These are phyloP conservation scores for Dreissena polymorpha DNA, from an alignment of 1,140 invertebrate genomes.

Conservation along the genomic window DNA sequence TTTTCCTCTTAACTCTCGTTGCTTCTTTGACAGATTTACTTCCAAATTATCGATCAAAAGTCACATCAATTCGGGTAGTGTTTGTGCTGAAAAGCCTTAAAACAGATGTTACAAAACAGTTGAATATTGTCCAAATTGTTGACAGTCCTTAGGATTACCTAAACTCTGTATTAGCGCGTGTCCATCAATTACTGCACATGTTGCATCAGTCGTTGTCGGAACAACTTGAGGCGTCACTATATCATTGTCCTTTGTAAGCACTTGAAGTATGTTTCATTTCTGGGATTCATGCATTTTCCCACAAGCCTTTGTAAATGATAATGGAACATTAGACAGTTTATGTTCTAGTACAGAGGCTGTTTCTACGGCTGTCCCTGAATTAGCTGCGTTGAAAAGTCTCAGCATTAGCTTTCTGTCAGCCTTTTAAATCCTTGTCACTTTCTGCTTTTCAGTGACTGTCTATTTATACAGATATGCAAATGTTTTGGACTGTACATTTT, in stretches of 20 bases:
- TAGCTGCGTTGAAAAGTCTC: slow-evolving; percentile 26
- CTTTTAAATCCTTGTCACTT: neutral
- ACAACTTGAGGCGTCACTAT: neutral
- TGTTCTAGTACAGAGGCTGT: slow-evolving; percentile 12
- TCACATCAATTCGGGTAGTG: neutral
- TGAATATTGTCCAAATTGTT: slow-evolving; percentile 13
- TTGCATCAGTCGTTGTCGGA: neutral
- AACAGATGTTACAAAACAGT: neutral
- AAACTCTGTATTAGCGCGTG: slow-evolving; percentile 17
- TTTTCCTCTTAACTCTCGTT: neutral
- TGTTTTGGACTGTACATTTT: neutral
- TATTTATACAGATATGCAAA: slow-evolving; percentile 2
- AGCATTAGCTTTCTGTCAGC: slow-evolving; percentile 23
- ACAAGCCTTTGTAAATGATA: neutral
- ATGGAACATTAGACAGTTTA: neutral
- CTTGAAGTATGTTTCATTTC: neutral
- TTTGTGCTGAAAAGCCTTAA: neutral
- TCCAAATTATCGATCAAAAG: slow-evolving; percentile 22
- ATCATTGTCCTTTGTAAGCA: slow-evolving; percentile 11
- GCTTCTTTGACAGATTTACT: neutral
- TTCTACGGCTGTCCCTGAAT: neutral
- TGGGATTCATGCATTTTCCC: slow-evolving; percentile 8
- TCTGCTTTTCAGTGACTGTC: neutral
- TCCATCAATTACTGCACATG: slow-evolving; percentile 5
- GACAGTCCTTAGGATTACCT: neutral